These are phyloP conservation scores for Spilarctia lutea DNA, from an alignment of 2,888 invertebrate genomes.

Conservation along the genomic window DNA sequence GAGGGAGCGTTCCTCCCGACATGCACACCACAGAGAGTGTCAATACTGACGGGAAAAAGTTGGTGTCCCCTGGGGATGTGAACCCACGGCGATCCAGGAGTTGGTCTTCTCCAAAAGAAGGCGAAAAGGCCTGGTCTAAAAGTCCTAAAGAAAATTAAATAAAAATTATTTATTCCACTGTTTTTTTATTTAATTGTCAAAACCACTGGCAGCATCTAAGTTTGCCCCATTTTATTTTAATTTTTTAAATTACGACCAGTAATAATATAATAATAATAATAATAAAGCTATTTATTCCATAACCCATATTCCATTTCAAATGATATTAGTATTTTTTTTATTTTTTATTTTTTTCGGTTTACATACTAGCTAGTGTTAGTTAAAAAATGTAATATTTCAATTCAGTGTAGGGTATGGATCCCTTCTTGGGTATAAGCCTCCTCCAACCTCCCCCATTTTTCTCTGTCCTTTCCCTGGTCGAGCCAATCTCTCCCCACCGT, in stretches of 20 bases:
- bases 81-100: slow-evolving; percentile 81
- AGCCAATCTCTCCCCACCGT: too few relatives aligned
- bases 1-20: neutral
- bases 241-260: neutral
- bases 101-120: slow-evolving; percentile 87
- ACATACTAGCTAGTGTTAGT: too few relatives aligned
- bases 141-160: slow-evolving; percentile 69
- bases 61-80: slow-evolving; percentile 37
- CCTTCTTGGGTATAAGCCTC: too few relatives aligned
- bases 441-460: too few relatives aligned
- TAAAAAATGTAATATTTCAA: too few relatives aligned
- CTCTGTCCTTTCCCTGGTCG: too few relatives aligned
- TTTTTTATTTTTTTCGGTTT: too few relatives aligned
- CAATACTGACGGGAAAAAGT: slow-evolving; percentile 47
- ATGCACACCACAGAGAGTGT: neutral
- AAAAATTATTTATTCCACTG: neutral
- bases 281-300: too few relatives aligned
- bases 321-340: too few relatives aligned
- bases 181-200: neutral
- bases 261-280: too few relatives aligned
- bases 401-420: too few relatives aligned
- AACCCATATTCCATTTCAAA: too few relatives aligned
- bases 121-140: slow-evolving; percentile 84
- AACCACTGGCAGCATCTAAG: neutral
- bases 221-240: neutral